These are phyloP conservation scores for Cryptotermes secundus DNA, from an alignment of 1,140 invertebrate genomes.

Conservation along the genomic window DNA sequence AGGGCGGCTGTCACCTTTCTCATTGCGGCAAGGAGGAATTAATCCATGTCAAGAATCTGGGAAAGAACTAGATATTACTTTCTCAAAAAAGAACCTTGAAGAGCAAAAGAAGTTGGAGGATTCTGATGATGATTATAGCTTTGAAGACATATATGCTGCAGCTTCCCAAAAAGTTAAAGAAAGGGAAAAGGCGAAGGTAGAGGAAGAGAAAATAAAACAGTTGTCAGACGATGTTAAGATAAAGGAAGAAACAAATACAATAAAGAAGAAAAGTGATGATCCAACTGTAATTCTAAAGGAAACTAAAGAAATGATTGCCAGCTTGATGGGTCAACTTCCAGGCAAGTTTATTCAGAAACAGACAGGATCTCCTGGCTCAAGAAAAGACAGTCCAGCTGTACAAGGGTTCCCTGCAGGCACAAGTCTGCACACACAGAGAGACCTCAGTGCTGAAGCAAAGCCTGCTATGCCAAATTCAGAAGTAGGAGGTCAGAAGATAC, in stretches of 20 bases:
- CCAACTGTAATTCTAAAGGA: constrained; percentile 55
- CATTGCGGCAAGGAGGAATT: constrained; percentile 45
- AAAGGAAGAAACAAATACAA: not conserved
- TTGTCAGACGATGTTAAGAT: constrained; percentile 23
- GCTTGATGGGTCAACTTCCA: constrained; percentile 60
- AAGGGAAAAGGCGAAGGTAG: constrained; percentile 43
- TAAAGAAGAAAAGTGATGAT: constrained; percentile 47
- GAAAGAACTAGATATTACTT: constrained; percentile 37
- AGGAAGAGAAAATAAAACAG: not conserved
- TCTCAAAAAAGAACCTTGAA: constrained; percentile 46
- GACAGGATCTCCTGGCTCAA: not conserved
- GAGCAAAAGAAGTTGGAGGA: constrained; percentile 42
- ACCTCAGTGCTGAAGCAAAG: no score
- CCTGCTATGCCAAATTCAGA: no score
- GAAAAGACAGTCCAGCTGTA: not conserved
- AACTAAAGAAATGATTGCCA: constrained; percentile 61
- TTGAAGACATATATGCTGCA: constrained; percentile 66
- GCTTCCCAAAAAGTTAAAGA: constrained; percentile 60
- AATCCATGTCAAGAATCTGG: constrained; percentile 50
- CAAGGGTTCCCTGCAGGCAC: not conserved
- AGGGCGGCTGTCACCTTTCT: constrained; percentile 50
- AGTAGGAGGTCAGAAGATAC: no score
- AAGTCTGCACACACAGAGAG: no score
- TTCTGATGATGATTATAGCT: constrained; percentile 67
- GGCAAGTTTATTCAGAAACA: constrained; percentile 44